phyloP scores from a whole-genome alignment of 64 coral and sea anemone genomes.

The Anthopleura sola region DNA sequence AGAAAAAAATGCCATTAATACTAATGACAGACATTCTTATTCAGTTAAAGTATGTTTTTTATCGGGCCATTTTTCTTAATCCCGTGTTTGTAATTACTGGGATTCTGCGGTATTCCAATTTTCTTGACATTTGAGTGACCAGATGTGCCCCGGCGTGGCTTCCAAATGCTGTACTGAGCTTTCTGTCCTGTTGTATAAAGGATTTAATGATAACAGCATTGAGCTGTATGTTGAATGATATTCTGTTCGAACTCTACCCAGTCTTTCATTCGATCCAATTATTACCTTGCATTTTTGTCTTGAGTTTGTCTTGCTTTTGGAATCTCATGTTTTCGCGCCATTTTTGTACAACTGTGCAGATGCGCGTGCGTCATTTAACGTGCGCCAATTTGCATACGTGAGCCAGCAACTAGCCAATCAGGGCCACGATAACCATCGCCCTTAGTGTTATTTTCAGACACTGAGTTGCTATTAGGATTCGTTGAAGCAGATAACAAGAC shows the following conservation, averaged over 20 bases:
- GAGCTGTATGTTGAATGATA: not conserved
- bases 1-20: too few relatives aligned
- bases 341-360: not conserved
- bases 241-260: not conserved
- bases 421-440: not conserved
- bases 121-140: not conserved
- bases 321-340: not conserved
- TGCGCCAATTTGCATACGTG: not conserved
- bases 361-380: not conserved
- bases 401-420: conserved; percentile 4
- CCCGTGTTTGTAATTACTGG: not conserved
- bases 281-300: not conserved
- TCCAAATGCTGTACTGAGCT: not conserved
- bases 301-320: not conserved
- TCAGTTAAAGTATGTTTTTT: not conserved
- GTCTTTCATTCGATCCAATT: not conserved
- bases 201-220: not conserved
- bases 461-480: not conserved
- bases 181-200: not conserved
- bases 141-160: not conserved
- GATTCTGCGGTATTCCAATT: conserved; percentile 5
- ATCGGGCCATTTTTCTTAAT: not conserved
- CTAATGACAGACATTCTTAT: not conserved
- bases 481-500: not conserved
- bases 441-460: not conserved